Evolutionary conservation across 2,113 vertebrate genomes (phyloP).

Genomic region (Bagarius yarrelli): DNA sequence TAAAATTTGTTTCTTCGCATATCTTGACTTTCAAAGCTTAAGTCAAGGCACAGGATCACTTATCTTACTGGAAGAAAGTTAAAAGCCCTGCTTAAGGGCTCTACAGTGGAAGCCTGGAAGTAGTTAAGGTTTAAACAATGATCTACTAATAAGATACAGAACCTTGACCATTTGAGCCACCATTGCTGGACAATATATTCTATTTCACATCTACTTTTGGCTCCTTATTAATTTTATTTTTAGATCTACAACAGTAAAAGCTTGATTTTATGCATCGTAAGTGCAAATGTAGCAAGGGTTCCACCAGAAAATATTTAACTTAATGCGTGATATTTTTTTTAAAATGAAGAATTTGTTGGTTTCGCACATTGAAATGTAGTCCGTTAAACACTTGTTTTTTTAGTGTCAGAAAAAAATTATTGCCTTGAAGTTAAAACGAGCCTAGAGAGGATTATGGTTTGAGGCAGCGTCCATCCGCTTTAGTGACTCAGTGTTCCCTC

Average conservation of each 20-base stretch:
- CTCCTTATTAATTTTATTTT: slow-evolving; percentile 22
- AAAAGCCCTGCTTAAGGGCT: no score
- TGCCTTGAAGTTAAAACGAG: slow-evolving; percentile 51
- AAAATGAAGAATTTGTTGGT: slow-evolving; percentile 18
- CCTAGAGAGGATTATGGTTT: slow-evolving; percentile 48
- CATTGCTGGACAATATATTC: no score
- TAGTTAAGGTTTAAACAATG: no score
- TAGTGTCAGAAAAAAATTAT: slow-evolving; percentile 10
- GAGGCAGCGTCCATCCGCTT: slow-evolving; percentile 40
- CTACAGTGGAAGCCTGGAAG: no score
- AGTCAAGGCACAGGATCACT: no score
- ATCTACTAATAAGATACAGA: no score
- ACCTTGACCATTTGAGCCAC: no score
- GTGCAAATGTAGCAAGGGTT: neutral
- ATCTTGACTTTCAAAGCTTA: no score
- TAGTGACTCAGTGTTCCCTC: slow-evolving; percentile 68
- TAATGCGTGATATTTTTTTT: neutral
- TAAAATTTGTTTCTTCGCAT: no score
- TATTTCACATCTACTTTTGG: no score
- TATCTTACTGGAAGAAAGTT: no score
- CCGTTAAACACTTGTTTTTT: neutral
- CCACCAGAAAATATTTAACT: neutral
- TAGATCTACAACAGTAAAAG: slow-evolving; percentile 36
- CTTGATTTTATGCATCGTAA: slow-evolving; percentile 1
- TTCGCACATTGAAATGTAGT: neutral